phyloP scores from a whole-genome alignment of 2,113 vertebrate species.

The Hipposideros armiger region DNA sequence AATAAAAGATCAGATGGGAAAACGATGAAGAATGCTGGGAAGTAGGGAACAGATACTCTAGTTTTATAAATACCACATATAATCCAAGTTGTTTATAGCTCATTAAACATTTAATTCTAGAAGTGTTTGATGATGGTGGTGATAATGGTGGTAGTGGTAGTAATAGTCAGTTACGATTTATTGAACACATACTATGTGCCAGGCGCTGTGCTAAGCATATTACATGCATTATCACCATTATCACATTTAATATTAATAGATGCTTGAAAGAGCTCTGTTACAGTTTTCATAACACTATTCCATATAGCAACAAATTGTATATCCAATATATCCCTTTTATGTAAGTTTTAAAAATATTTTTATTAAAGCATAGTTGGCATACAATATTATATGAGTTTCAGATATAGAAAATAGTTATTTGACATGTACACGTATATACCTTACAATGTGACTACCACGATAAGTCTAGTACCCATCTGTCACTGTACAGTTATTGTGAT shows the following conservation, averaged over 20 bases:
- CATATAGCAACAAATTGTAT: background rate
- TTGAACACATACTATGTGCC: background rate
- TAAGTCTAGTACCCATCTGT: background rate
- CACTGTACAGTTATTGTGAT: background rate
- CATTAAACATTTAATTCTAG: background rate
- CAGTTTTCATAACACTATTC: background rate
- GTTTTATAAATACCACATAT: background rate
- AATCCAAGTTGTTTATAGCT: constrained; percentile 35
- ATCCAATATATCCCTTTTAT: background rate
- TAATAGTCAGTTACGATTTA: background rate
- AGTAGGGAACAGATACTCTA: background rate
- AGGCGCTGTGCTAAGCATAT: background rate
- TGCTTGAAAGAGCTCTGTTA: background rate
- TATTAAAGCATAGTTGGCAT: background rate
- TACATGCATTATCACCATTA: background rate
- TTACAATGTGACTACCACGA: background rate
- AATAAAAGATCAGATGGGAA: background rate
- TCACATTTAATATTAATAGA: background rate
- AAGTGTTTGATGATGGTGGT: constrained; percentile 10
- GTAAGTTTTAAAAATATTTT: background rate
- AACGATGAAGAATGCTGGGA: background rate
- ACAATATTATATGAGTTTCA: background rate
- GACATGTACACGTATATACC: background rate
- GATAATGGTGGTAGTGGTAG: background rate
- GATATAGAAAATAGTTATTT: background rate